These are phyloP conservation scores for Calyptommatus sinebrachiatus DNA, from an alignment of 2,113 vertebrate species.

Conservation along the genomic window DNA sequence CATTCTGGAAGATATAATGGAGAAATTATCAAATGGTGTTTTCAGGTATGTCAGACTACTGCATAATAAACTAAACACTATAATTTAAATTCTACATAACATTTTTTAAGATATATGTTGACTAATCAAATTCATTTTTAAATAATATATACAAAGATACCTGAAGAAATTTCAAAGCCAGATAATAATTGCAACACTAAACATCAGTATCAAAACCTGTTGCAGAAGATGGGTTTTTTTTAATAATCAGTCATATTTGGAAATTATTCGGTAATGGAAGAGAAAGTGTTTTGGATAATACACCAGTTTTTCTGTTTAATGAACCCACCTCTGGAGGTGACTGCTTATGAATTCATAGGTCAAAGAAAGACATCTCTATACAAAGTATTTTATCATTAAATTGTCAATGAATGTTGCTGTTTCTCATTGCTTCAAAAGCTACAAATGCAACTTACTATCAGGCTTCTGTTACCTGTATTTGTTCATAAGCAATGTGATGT, in stretches of 20 bases:
- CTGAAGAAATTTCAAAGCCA: neutral
- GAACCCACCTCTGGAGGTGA: neutral
- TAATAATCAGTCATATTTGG: neutral
- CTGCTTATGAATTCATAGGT: too few species aligned
- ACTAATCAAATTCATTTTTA: neutral
- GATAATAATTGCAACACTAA: neutral
- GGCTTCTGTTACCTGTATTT: neutral
- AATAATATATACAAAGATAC: neutral
- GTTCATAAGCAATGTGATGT: neutral
- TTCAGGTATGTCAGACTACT: constrained; percentile 78
- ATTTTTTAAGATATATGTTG: too few species aligned
- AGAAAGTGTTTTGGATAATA: neutral
- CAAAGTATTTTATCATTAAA: too few species aligned
- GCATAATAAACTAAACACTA: neutral
- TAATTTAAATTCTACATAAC: neutral
- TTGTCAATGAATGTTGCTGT: too few species aligned
- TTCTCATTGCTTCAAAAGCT: too few species aligned
- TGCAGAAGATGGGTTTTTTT: neutral
- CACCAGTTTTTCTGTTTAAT: neutral
- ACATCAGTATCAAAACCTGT: neutral
- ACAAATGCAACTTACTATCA: neutral
- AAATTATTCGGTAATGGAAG: neutral
- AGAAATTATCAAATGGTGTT: constrained; percentile 84
- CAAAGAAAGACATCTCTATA: too few species aligned
- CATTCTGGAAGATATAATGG: constrained; percentile 91